Conservation (phyloP, 2,888 invertebrate genomes). For the Nymphalis urticae region DNA sequence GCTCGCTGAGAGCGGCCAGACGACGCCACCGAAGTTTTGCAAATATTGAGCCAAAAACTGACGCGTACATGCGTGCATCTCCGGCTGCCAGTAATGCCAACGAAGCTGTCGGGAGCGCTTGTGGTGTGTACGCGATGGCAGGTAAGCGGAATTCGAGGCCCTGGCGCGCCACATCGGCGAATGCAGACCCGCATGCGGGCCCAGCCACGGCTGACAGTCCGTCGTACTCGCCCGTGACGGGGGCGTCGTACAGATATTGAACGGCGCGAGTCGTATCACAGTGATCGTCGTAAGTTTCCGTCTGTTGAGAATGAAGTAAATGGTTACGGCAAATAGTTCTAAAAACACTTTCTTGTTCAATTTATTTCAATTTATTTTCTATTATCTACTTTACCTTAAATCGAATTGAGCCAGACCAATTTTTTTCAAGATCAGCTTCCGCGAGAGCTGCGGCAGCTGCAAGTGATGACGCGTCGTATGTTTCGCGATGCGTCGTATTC, state of each 20-base stretch:
- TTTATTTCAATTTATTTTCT: neutral
- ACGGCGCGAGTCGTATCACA: slow-evolving; percentile 62
- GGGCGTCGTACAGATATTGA: slow-evolving; percentile 60
- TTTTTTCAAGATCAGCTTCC: slow-evolving; percentile 49
- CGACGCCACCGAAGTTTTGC: slow-evolving; percentile 58
- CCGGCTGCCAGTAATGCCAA: slow-evolving; percentile 53
- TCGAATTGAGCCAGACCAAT: slow-evolving; percentile 23
- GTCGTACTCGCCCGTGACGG: slow-evolving; percentile 59
- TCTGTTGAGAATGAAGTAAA: slow-evolving; percentile 39
- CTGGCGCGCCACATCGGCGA: slow-evolving; percentile 63
- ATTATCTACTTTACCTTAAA: slow-evolving; percentile 35
- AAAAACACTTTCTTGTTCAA: neutral
- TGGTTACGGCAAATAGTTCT: no score
- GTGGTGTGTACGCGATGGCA: slow-evolving; percentile 61
- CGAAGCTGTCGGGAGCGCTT: slow-evolving; percentile 47
- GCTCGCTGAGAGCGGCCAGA: slow-evolving; percentile 58
- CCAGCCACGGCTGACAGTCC: slow-evolving; percentile 63
- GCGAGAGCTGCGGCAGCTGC: slow-evolving; percentile 61
- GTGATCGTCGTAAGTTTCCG: slow-evolving; percentile 58
- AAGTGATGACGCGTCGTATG: slow-evolving; percentile 50
- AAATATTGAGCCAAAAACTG: slow-evolving; percentile 50
- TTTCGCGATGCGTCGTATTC: slow-evolving; percentile 46
- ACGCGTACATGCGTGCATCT: slow-evolving; percentile 47
- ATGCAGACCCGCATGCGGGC: slow-evolving; percentile 66
- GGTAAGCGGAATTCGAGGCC: slow-evolving; percentile 58